phyloP scores from a whole-genome alignment of 2,797 vertebrate genomes.

The Natrix natrix region DNA sequence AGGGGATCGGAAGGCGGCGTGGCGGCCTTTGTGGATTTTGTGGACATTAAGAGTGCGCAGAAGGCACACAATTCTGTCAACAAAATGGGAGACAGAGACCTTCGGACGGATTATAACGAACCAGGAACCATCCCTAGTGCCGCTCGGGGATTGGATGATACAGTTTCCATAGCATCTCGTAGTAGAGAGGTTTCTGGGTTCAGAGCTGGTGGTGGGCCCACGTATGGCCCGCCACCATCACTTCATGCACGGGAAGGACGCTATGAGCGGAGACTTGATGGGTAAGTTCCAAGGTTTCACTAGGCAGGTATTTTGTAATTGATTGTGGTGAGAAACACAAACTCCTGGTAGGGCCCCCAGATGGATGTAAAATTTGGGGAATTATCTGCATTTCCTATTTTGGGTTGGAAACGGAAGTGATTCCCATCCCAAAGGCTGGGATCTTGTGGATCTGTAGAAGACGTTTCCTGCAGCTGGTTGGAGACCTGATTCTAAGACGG shows the following conservation, averaged over 20 bases:
- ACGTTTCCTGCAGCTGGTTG: slow-evolving; percentile 78
- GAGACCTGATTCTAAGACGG: slow-evolving; percentile 73
- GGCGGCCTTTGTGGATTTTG: slow-evolving; percentile 99
- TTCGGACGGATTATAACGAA: slow-evolving; percentile 99
- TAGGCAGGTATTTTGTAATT: slow-evolving; percentile 93
- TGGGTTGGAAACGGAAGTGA: slow-evolving; percentile 82
- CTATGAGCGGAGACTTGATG: slow-evolving; percentile 99
- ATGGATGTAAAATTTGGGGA: slow-evolving; percentile 83
- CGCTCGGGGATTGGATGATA: slow-evolving; percentile 97
- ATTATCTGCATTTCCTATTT: slow-evolving; percentile 81
- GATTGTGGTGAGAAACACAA: slow-evolving; percentile 87
- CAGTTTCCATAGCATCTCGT: slow-evolving; percentile 95
- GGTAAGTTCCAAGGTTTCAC: slow-evolving; percentile 99
- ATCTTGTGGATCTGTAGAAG: slow-evolving; percentile 76
- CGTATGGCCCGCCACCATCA: slow-evolving; percentile 93
- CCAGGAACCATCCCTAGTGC: slow-evolving; percentile 98
- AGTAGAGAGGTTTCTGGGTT: slow-evolving; percentile 99
- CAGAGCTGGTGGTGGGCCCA: slow-evolving; percentile 95
- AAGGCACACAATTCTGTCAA: slow-evolving; percentile 99
- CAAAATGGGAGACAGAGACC: slow-evolving; percentile 99
- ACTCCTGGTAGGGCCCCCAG: slow-evolving; percentile 81
- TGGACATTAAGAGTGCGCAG: slow-evolving; percentile 99
- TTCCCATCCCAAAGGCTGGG: slow-evolving; percentile 77
- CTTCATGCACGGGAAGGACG: slow-evolving; percentile 99
- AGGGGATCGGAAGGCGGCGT: slow-evolving; percentile 98